Conservation (phyloP, 2,888 invertebrate genomes). For the Eilema sororculum region DNA sequence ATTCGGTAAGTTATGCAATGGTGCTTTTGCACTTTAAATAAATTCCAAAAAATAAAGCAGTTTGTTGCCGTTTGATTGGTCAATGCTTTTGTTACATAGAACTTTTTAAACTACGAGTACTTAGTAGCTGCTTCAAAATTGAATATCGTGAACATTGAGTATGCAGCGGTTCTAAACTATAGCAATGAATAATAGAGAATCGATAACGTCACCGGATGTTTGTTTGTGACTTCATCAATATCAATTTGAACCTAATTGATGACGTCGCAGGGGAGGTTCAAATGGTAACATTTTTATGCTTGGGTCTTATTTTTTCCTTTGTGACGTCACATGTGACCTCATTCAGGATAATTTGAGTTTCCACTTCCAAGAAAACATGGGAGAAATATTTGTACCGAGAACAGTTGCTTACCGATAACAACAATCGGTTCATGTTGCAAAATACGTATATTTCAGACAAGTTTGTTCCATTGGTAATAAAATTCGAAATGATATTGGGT, state of each 20-base stretch:
- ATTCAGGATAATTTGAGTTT: neutral
- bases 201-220: slow-evolving; percentile 6
- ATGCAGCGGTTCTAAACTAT: neutral
- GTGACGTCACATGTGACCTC: neutral
- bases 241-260: slow-evolving; percentile 7
- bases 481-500: neutral
- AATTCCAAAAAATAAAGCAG: neutral
- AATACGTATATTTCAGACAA: neutral
- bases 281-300: neutral
- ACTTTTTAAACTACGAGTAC: neutral
- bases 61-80: neutral
- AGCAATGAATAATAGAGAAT: neutral
- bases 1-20: neutral
- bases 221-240: slow-evolving; percentile 4
- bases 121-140: too few relatives aligned
- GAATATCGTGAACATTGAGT: neutral
- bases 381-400: neutral
- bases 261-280: neutral
- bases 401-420: neutral
- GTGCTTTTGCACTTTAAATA: neutral
- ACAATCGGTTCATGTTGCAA: neutral
- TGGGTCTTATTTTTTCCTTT: neutral
- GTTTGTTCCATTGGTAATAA: neutral
- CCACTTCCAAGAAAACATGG: neutral
- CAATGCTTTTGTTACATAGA: neutral